Conservation (phyloP, 1,140 invertebrate species). For the Bombyx mori region DNA sequence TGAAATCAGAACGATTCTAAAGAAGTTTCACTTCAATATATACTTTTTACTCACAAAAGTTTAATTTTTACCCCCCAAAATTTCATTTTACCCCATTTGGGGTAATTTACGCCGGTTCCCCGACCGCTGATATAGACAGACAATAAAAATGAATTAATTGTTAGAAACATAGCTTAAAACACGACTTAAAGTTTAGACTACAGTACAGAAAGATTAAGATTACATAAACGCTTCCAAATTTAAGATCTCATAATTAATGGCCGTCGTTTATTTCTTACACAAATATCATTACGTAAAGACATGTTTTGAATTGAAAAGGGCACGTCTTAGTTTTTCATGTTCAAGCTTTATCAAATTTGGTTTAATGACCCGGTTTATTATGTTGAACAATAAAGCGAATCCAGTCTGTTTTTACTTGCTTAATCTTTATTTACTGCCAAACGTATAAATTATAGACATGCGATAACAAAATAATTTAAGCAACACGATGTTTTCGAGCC, state of each 20-base stretch:
- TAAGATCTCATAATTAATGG: too few relatives aligned
- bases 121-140: not conserved
- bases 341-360: slow-evolving; percentile 18
- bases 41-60: too few relatives aligned
- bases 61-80: too few relatives aligned
- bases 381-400: slow-evolving; percentile 26
- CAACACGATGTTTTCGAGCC: not conserved
- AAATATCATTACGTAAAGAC: too few relatives aligned
- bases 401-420: slow-evolving; percentile 15
- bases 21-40: too few relatives aligned
- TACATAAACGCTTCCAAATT: too few relatives aligned
- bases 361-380: slow-evolving; percentile 25
- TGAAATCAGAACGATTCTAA: too few relatives aligned
- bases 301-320: slow-evolving; percentile 8
- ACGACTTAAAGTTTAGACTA: too few relatives aligned
- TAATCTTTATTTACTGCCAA: slow-evolving; percentile 9
- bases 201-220: too few relatives aligned
- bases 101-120: too few relatives aligned
- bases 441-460: slow-evolving; percentile 3
- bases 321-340: slow-evolving; percentile 7
- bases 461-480: slow-evolving; percentile 11
- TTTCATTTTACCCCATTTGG: too few relatives aligned
- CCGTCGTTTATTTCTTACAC: too few relatives aligned
- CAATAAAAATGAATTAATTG: not conserved
- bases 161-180: not conserved